Conservation (phyloP, 2,888 invertebrate species). For the Rhogogaster chlorosoma region DNA sequence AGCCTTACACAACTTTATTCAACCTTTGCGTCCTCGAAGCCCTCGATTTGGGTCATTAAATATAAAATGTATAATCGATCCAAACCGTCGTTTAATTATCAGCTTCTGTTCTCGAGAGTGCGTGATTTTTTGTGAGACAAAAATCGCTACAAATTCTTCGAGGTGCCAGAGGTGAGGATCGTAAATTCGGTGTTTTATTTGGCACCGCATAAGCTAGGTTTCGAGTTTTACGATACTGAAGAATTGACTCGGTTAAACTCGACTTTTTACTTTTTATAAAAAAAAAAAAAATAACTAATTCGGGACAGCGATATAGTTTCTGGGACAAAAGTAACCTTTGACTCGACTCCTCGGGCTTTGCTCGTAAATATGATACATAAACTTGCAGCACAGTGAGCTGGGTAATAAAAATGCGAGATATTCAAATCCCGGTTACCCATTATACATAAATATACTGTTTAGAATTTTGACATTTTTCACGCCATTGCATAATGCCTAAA, state of each 20-base stretch:
- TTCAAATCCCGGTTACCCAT: not conserved
- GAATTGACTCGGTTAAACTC: not conserved
- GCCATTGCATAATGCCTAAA: not conserved
- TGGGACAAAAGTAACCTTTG: conserved; percentile 13
- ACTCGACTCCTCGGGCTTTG: not conserved
- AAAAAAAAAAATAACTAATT: not conserved
- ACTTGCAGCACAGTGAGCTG: not conserved
- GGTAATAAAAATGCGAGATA: not conserved
- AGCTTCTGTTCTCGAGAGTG: not conserved
- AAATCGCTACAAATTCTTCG: not conserved
- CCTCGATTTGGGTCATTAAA: not conserved
- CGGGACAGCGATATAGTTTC: conserved; percentile 2
- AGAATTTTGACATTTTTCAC: not conserved
- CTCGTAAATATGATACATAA: not conserved
- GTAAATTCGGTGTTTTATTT: conserved; percentile 34
- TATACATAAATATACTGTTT: too few species aligned
- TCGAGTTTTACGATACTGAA: conserved; percentile 29
- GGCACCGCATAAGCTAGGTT: not conserved
- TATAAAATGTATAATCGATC: not conserved
- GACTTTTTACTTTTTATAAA: not conserved
- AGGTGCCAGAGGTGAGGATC: conserved; percentile 1
- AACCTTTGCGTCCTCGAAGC: not conserved
- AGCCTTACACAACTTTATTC: not conserved
- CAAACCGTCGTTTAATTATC: not conserved
- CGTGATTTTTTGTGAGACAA: not conserved